Evolutionary conservation across 2,888 invertebrate genomes (phyloP).

Genomic region (Chalcis sispes): DNA sequence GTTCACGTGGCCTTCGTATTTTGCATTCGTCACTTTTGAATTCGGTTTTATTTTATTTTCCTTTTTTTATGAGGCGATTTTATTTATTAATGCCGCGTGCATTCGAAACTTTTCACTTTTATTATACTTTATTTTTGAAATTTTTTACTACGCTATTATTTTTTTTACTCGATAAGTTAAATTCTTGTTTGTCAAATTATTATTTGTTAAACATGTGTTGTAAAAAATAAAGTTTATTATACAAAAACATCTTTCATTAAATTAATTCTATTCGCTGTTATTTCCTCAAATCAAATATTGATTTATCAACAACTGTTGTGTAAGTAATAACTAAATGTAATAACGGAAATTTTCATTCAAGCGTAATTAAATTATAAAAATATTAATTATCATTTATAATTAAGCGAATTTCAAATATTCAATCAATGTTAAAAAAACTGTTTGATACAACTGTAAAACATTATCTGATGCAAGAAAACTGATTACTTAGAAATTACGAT

Average conservation of each 20-base stretch:
- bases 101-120: background rate
- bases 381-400: too few species aligned
- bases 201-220: slow-evolving; percentile 13
- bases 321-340: too few species aligned
- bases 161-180: slow-evolving; percentile 41
- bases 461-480: too few species aligned
- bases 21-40: slow-evolving; percentile 20
- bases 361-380: too few species aligned
- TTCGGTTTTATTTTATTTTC: too few species aligned
- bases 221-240: slow-evolving; percentile 39
- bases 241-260: slow-evolving; percentile 8
- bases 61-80: background rate
- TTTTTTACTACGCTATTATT: slow-evolving; percentile 35
- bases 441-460: too few species aligned
- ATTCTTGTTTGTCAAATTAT: background rate
- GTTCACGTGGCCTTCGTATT: slow-evolving; percentile 22
- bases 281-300: background rate
- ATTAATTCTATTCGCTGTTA: background rate
- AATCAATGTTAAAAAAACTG: too few species aligned
- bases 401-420: too few species aligned
- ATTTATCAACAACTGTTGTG: too few species aligned
- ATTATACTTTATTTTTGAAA: slow-evolving; percentile 3
- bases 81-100: slow-evolving; percentile 26
- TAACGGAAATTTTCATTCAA: slow-evolving; percentile 15
- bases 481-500: too few species aligned